These are phyloP conservation scores for Scaptomyza flava DNA, from an alignment of 2,888 invertebrate species.

Conservation along the genomic window DNA sequence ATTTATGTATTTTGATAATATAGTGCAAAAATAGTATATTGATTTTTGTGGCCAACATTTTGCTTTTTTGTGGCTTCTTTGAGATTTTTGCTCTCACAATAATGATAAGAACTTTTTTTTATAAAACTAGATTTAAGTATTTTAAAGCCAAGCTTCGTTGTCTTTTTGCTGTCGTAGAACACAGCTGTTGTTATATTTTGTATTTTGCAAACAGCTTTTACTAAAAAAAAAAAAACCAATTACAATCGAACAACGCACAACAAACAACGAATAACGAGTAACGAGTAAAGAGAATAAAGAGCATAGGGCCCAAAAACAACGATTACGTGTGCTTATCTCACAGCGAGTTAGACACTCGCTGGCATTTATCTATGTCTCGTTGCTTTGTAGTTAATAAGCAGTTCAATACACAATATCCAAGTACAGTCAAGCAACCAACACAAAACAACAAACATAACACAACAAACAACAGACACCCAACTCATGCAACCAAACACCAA, in stretches of 20 bases:
- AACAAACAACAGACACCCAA: slow-evolving; percentile 39
- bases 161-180: slow-evolving; percentile 24
- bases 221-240: slow-evolving; percentile 40
- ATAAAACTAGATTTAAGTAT: slow-evolving; percentile 37
- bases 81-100: slow-evolving; percentile 17
- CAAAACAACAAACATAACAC: slow-evolving; percentile 23
- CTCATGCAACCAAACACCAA: slow-evolving; percentile 40
- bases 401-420: slow-evolving; percentile 24
- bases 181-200: slow-evolving; percentile 51
- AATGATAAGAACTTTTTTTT: slow-evolving; percentile 8
- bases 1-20: slow-evolving; percentile 1
- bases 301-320: slow-evolving; percentile 2
- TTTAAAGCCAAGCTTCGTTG: slow-evolving; percentile 33
- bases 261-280: slow-evolving; percentile 28
- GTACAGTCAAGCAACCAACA: slow-evolving; percentile 32
- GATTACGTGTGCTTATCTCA: background rate
- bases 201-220: slow-evolving; percentile 57
- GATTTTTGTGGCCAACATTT: slow-evolving; percentile 36
- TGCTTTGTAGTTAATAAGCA: slow-evolving; percentile 15
- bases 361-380: slow-evolving; percentile 3
- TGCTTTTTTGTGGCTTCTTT: slow-evolving; percentile 74
- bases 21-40: background rate
- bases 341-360: background rate
- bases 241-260: slow-evolving; percentile 27
- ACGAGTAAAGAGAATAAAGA: slow-evolving; percentile 25